Conservation (phyloP, 2,113 vertebrate genomes). For the Sphaerodactylus townsendi region DNA sequence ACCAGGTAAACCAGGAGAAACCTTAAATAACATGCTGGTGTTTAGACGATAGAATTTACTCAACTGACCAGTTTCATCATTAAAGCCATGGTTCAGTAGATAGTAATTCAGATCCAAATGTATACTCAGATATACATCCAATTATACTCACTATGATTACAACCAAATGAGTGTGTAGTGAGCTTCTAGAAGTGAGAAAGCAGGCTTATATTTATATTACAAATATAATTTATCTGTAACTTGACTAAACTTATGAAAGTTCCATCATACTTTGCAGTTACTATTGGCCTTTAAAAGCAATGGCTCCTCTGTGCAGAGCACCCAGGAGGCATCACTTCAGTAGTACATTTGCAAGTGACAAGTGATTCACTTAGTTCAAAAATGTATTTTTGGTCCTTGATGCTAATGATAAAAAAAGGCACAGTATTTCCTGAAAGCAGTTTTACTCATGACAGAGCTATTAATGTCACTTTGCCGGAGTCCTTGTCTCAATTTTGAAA, state of each 20-base stretch:
- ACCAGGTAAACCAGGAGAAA: not conserved
- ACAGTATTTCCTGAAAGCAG: slow-evolving; percentile 1
- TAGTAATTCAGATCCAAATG: not conserved
- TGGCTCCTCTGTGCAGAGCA: slow-evolving; percentile 53
- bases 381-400: slow-evolving; percentile 11
- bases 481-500: not conserved
- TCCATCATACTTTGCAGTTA: slow-evolving; percentile 37
- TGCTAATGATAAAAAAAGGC: slow-evolving; percentile 30
- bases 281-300: slow-evolving; percentile 58
- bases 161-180: no score
- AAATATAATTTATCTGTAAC: no score
- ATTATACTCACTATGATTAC: no score
- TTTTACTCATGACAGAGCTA: slow-evolving; percentile 8
- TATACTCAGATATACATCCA: no score
- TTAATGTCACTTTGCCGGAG: not conserved
- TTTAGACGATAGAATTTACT: not conserved
- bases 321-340: slow-evolving; percentile 46
- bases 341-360: slow-evolving; percentile 20
- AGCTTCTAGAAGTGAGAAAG: not conserved
- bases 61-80: not conserved
- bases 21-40: not conserved
- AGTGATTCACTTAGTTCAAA: slow-evolving; percentile 28
- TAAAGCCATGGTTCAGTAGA: not conserved
- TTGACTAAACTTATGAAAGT: no score
- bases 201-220: not conserved